Base-by-base conservation (phyloP, 1,140 invertebrate genomes). In the Zaprionus gabonicus region DNA sequence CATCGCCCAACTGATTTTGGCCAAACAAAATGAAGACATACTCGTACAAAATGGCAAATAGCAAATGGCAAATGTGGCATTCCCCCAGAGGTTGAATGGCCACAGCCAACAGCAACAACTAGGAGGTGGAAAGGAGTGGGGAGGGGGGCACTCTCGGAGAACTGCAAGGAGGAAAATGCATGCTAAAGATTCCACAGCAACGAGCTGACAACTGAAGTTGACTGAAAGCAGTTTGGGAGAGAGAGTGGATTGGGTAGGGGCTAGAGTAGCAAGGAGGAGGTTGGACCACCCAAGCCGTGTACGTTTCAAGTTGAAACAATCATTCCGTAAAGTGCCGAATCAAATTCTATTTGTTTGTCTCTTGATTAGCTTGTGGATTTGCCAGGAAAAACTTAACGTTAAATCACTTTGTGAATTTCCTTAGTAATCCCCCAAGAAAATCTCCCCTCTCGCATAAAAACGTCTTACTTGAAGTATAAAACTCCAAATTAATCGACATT, bases 1-100 rank as follows among this genome's bases (percentile, higher is more conserved):
- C 73, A 71, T 65, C 60, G 81, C 71, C 80, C 76, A 76, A 81
- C 79, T 77, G 82, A 86, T 86, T 86, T 86, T 72, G 65, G 60
- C 58, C 64, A 67, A 56, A 77, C 77, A 73, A 70, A 80, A 86
- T 82, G 46, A 87, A 86, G 83, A 80, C 77, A 80, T 82, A 65
- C 76, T 70, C 58, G 27, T 56, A 27, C 28, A 57, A 64, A 64
- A 71, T 71, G 20, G 31, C 56, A 70, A 75, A 73, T 68, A 25
- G 57, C 31, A 69, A 65, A 71, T 62, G 17, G 71, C 38, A 62
- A 68, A 74, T 63, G 59, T 49, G 36, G 38, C 49, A 74, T 59
- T 17, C 55, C 68, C 63, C 56, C 63, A 56, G 66, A 70, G 66
- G 20, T 60, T 55, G 57, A 49, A 71, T 41, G 41, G 60, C 51